Evolutionary conservation across 1,140 invertebrate species (phyloP).

Genomic region (Helicoverpa zea): DNA sequence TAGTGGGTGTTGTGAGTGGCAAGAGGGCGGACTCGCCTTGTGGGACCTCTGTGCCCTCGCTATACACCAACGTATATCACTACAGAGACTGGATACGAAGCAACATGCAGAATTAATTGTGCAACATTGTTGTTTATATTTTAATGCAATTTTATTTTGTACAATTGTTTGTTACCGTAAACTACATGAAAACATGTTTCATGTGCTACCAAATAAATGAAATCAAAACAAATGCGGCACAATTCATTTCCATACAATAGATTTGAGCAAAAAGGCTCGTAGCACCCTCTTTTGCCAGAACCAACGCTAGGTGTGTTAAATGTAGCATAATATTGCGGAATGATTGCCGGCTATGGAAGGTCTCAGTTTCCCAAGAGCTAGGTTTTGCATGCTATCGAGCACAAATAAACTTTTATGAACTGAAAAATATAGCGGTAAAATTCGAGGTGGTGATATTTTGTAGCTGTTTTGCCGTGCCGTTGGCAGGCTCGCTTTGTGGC

Average conservation of each 20-base stretch:
- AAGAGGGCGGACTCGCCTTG: slow-evolving; percentile 77
- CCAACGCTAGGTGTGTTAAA: slow-evolving; percentile 30
- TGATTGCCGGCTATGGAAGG: slow-evolving; percentile 43
- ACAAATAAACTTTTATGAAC: slow-evolving; percentile 58
- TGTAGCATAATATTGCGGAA: slow-evolving; percentile 42
- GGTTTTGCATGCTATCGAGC: slow-evolving; percentile 50
- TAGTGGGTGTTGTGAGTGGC: slow-evolving; percentile 77
- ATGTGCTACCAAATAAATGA: not conserved
- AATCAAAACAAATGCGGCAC: not conserved
- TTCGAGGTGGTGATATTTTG: slow-evolving; percentile 56
- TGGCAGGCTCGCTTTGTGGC: slow-evolving; percentile 56
- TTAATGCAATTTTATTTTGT: not conserved
- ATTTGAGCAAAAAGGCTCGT: slow-evolving; percentile 13
- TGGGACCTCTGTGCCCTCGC: slow-evolving; percentile 74
- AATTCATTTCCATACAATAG: slow-evolving; percentile 32
- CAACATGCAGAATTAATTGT: slow-evolving; percentile 64
- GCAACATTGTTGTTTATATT: not conserved
- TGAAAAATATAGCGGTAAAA: slow-evolving; percentile 54
- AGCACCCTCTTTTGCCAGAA: not conserved
- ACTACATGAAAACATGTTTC: not conserved
- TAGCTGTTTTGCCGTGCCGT: slow-evolving; percentile 52
- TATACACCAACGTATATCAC: slow-evolving; percentile 79
- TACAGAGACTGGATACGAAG: slow-evolving; percentile 75
- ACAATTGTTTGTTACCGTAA: not conserved
- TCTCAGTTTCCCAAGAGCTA: slow-evolving; percentile 46